A percentile compares a stretch with the other conserved stretches of the same genome.
These are phyloP conservation scores for Percina caprodes DNA, from an alignment of 2,113 vertebrate genomes.

Conservation along the genomic window DNA sequence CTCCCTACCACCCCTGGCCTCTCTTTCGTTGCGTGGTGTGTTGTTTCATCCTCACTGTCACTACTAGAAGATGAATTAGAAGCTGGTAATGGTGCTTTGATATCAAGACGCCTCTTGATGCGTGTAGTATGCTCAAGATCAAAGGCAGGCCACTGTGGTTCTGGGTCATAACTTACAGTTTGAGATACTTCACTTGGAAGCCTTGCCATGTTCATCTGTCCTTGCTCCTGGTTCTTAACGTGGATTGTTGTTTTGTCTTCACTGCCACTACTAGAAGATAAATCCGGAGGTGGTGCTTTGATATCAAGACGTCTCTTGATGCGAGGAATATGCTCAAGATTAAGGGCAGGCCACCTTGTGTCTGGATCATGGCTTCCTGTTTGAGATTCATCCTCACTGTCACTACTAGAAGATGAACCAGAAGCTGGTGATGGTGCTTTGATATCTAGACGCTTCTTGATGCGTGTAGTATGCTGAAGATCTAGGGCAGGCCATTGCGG, in stretches of 20 bases:
- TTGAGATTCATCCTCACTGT: conserved; percentile 12
- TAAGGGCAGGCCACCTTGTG: background rate
- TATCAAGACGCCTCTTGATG: background rate
- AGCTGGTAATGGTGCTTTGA: background rate
- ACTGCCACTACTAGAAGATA: conserved; percentile 42
- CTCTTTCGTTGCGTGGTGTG: background rate
- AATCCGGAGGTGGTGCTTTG: background rate
- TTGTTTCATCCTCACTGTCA: conserved; percentile 29
- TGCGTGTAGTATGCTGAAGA: background rate
- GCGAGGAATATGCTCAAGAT: background rate
- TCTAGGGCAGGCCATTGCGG: conserved; percentile 1
- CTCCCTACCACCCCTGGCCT: background rate
- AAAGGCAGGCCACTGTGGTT: background rate
- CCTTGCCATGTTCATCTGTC: background rate
- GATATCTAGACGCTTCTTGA: too few species aligned
- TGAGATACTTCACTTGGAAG: background rate
- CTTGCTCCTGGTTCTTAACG: background rate
- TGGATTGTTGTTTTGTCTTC: background rate
- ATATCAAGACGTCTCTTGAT: too few species aligned
- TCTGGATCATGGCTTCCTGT: too few species aligned
- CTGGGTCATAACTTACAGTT: background rate
- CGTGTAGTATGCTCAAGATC: background rate
- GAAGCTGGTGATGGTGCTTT: too few species aligned
- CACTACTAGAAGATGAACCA: conserved; percentile 38
- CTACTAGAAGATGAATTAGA: conserved; percentile 31